Evolutionary conservation across 1,140 invertebrate species (phyloP).

Genomic region (Lepidurus apus): DNA sequence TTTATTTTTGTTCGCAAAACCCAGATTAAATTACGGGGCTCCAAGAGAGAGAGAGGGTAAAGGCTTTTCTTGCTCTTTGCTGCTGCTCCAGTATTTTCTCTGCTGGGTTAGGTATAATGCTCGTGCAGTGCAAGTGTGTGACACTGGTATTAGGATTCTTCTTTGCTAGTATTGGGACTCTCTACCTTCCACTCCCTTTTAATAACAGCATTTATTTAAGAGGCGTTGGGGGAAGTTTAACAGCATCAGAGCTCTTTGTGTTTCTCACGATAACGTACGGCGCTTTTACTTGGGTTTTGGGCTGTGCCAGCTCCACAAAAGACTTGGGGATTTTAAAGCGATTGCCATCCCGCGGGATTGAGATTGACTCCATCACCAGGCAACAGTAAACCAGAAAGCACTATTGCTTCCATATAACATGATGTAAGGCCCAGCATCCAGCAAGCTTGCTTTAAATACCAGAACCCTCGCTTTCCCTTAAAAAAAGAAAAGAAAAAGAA

Average conservation of each 20-base stretch:
- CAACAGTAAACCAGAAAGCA: slow-evolving; percentile 7
- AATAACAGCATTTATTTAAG: slow-evolving; percentile 22
- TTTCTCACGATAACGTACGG: slow-evolving; percentile 2
- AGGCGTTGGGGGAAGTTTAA: slow-evolving; percentile 1
- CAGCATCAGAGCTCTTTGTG: slow-evolving; percentile 6
- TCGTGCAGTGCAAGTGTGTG: background rate
- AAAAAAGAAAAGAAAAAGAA: background rate
- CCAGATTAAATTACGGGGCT: too few species aligned
- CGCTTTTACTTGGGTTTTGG: background rate
- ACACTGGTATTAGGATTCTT: background rate
- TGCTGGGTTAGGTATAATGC: too few species aligned
- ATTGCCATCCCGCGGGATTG: slow-evolving; percentile 12
- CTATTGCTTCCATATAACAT: background rate
- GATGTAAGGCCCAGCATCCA: background rate
- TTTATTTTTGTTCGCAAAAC: too few species aligned
- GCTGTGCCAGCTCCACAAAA: background rate
- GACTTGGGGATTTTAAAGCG: slow-evolving; percentile 21
- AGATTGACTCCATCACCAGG: slow-evolving; percentile 2
- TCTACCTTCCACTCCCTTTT: background rate
- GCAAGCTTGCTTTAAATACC: background rate
- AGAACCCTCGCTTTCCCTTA: background rate
- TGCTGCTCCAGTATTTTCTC: too few species aligned
- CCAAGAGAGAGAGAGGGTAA: too few species aligned
- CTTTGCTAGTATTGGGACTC: background rate
- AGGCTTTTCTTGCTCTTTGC: too few species aligned